Evolutionary conservation across 2,797 vertebrate species (phyloP), one percentile per base, ranked within the genome.

Genomic region (Gallirallus australis): DNA sequence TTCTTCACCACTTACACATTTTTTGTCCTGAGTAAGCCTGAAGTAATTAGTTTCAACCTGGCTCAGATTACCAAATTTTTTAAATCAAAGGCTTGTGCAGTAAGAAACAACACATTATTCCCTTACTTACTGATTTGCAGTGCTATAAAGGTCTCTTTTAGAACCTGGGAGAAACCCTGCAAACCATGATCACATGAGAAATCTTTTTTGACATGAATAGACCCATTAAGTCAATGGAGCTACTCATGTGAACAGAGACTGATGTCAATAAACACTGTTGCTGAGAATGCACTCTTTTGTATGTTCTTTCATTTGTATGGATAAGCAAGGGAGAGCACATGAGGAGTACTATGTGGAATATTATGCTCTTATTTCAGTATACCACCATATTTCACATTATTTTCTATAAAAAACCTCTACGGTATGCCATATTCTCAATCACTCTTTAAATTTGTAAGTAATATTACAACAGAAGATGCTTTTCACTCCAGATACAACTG

Each of bases 21-120:
- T 90, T 45, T 75, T 86, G 60, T 45, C 76, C 37, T 56, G 61
- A 81, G 42, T 75, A 94, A 93, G 60, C 39, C 54, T 70, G 68
- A 83, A 89, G 54, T 85, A 92, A 95, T 95, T 89, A 96, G 56
- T 79, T 92, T 89, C 68, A 90, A 86, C 71, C 73, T 61, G 35
- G 31, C 50, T 93, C 88, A 80, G 61, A 83, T 92, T 92, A 95
- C 60, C 24, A 75, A 92, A 66, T 63, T 11, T 7, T 47, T 70
- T 33, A 92, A 88, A 94, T 89, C 75, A 88, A 91, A 96, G 79
- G 48, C 59, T 89, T 82, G 19, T 75, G 37, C 61, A 57, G 39
- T 72, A 77, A 83, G 65, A 86, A 95, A 65, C 16, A 82, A 86
- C 71, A 70, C 33, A 57, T 33, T 83, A 71, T 90, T 96, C 72